phyloP scores from a whole-genome alignment of 2,113 vertebrate species.

The human region GRCh38 chr18:11002501-11003000 shows the following conservation, averaged over 20 bases:
- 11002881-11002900: constrained; percentile 61
- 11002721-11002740: not conserved
- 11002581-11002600: not conserved
- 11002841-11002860: constrained; percentile 33
- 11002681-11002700: not conserved
- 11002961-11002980: not conserved
- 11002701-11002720: not conserved
- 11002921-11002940: constrained; percentile 53
- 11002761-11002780: constrained; percentile 50
- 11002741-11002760: constrained; percentile 37
- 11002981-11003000: not conserved
- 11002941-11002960: constrained; percentile 49
- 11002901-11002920: not conserved
- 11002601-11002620: not conserved
- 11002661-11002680: not conserved
- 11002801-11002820: not conserved
- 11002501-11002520: not conserved
- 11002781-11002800: constrained; percentile 37
- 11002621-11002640: not conserved
- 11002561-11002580: constrained; percentile 23
- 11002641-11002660: not conserved
- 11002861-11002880: constrained; percentile 30
- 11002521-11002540: not conserved
- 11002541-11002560: constrained; percentile 15
- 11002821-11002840: constrained; percentile 55